Base-by-base conservation (phyloP, 2,797 vertebrate genomes). In the Spondyliosoma cantharus region DNA sequence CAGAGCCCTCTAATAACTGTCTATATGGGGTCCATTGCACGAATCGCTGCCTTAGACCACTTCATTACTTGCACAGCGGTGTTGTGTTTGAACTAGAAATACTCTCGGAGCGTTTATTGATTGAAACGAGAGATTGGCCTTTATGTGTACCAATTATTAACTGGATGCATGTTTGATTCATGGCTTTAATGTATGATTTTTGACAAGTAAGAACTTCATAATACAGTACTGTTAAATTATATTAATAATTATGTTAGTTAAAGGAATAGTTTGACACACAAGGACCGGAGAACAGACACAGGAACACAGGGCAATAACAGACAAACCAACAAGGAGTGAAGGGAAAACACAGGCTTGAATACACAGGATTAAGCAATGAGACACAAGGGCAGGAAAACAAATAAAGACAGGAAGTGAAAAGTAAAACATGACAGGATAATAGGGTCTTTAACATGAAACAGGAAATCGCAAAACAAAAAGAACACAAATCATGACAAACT, bases 91-190 rank as follows among this genome's bases (percentile, higher is more conserved):
- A 67, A 24, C 22, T 54, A 12, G 5, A 70, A 49, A 66, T 22
- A 58, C 9, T 75, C 24, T 74, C 37, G 75, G 63, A 46, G 13
- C 54, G 69, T 71, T 74, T 59, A 56, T 60, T 71, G 4, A 43
- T 60, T 71, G 45, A 82, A 58, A 32, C 24, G 2, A 37, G 12
- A 56, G 29, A 45, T 58, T 70, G 66, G 19, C 5, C 37, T 64
- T 60, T 63, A 58, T 27, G 49, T 58, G 59, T 67, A 53, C 43
- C 37, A 37, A 11, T 8, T 37, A 37, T 37, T 37, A 37, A 16
- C n/a, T 50, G 64, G 24, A 22, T 57, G 25, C 45, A 54, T 22
- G 27, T n/a, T 52, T 60, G 50, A 56, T 22, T 63, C 6, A 8
- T 20, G 20, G 24, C 27, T 73, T 64, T 20, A 50, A 54, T 19